Percentiles rank a stretch among this genome's conserved stretches.
phyloP scores from a whole-genome alignment of 2,888 invertebrate genomes.

The Drosophila falleni region DNA sequence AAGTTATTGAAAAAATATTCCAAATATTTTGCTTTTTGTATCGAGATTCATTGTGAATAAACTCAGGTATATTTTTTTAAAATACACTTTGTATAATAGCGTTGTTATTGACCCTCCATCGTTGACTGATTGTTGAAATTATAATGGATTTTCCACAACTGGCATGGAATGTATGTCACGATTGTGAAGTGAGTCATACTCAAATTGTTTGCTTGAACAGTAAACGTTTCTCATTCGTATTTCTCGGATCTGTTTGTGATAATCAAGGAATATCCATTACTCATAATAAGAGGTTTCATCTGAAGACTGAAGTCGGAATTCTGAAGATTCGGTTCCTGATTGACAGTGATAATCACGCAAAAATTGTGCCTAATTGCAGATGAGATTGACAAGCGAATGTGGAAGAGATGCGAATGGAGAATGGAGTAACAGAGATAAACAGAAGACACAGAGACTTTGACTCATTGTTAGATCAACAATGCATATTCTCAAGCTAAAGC shows the following conservation, averaged over 20 bases:
- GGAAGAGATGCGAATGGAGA: slow-evolving; percentile 7
- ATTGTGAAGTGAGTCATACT: slow-evolving; percentile 3
- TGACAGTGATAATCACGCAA: slow-evolving; percentile 57
- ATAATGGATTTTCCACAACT: slow-evolving; percentile 28
- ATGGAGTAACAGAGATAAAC: slow-evolving; percentile 7
- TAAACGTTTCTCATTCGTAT: slow-evolving; percentile 2
- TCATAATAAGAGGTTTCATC: slow-evolving; percentile 45
- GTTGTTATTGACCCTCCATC: slow-evolving; percentile 39
- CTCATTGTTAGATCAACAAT: slow-evolving; percentile 51
- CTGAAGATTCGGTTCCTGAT: slow-evolving; percentile 22
- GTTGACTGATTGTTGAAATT: slow-evolving; percentile 12
- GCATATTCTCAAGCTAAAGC: slow-evolving; percentile 41
- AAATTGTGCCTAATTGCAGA: slow-evolving; percentile 41
- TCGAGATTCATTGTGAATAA: neutral
- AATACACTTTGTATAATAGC: neutral
- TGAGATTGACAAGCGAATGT: slow-evolving; percentile 13
- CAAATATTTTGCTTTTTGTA: too few relatives aligned
- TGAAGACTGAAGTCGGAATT: neutral
- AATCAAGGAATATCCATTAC: slow-evolving; percentile 57
- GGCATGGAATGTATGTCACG: slow-evolving; percentile 13
- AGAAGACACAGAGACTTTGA: slow-evolving; percentile 4
- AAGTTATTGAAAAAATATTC: too few relatives aligned
- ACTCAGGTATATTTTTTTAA: slow-evolving; percentile 18
- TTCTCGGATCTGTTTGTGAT: slow-evolving; percentile 6
- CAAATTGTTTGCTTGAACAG: neutral